Conservation (phyloP, 2,797 vertebrate species). For the Rhinoraja longicauda region DNA sequence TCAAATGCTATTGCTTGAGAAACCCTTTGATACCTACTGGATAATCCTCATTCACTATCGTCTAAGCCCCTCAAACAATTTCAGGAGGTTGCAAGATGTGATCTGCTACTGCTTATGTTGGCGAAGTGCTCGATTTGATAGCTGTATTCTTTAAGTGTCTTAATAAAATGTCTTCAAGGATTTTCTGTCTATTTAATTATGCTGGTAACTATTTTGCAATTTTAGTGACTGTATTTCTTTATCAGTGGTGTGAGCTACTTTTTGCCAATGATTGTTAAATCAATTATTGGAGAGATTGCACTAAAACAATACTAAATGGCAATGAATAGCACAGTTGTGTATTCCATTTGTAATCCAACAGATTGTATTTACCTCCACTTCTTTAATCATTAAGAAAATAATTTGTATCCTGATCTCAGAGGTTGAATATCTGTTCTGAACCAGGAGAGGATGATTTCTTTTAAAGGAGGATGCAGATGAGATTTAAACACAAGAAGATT, state of each 20-base stretch:
- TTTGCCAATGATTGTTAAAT: background rate
- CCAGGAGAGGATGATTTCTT: too few species aligned
- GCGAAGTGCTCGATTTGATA: background rate
- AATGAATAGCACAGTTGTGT: background rate
- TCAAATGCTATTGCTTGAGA: background rate
- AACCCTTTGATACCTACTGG: background rate
- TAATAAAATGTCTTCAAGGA: background rate
- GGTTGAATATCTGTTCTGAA: background rate
- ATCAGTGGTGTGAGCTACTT: background rate
- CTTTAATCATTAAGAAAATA: background rate
- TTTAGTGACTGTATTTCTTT: background rate
- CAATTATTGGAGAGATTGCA: background rate
- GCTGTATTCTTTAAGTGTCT: background rate
- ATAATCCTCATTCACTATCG: background rate
- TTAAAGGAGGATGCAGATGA: background rate
- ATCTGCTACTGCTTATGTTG: background rate
- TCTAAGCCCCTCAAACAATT: background rate
- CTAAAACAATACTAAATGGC: background rate
- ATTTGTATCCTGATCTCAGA: background rate
- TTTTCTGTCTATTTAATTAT: background rate
- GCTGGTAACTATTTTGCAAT: background rate
- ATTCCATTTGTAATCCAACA: background rate
- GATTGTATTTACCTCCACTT: background rate
- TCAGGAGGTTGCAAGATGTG: background rate
- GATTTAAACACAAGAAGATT: background rate